phyloP scores from a whole-genome alignment of 1,140 invertebrate genomes.

The Drosophila navojoa region DNA sequence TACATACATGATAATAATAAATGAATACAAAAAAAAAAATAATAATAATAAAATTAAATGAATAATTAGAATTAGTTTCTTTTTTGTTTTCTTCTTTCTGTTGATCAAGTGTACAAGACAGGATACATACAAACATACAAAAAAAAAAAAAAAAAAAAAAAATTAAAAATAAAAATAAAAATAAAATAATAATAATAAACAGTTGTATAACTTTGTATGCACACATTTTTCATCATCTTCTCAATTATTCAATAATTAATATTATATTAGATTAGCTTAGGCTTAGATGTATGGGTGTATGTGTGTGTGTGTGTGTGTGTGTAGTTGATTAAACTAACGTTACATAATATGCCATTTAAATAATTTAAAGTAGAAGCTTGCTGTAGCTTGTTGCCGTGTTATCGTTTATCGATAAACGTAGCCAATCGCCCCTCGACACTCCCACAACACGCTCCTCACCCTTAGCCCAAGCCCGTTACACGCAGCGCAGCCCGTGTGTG shows the following conservation, averaged over 20 bases:
- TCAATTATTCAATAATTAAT: constrained; percentile 19
- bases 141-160: constrained; percentile 7
- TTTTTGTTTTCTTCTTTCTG: neutral
- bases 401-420: constrained; percentile 28
- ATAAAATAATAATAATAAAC: constrained; percentile 5
- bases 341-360: constrained; percentile 52
- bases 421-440: neutral
- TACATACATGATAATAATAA: constrained; percentile 38
- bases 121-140: constrained; percentile 44
- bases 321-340: constrained; percentile 47
- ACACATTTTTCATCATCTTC: constrained; percentile 1
- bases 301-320: constrained; percentile 29
- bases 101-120: constrained; percentile 37
- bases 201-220: constrained; percentile 42
- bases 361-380: constrained; percentile 54
- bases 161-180: neutral
- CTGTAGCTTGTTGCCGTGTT: constrained; percentile 11
- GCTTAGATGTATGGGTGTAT: constrained; percentile 30
- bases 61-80: constrained; percentile 53
- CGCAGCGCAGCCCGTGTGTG: constrained; percentile 26
- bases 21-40: constrained; percentile 40
- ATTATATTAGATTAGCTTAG: constrained; percentile 34
- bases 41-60: too few relatives aligned
- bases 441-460: neutral
- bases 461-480: constrained; percentile 7